Evolutionary conservation across 2,888 invertebrate species (phyloP), one percentile per base, ranked within the genome.

Genomic region (Apamea epomidion): DNA sequence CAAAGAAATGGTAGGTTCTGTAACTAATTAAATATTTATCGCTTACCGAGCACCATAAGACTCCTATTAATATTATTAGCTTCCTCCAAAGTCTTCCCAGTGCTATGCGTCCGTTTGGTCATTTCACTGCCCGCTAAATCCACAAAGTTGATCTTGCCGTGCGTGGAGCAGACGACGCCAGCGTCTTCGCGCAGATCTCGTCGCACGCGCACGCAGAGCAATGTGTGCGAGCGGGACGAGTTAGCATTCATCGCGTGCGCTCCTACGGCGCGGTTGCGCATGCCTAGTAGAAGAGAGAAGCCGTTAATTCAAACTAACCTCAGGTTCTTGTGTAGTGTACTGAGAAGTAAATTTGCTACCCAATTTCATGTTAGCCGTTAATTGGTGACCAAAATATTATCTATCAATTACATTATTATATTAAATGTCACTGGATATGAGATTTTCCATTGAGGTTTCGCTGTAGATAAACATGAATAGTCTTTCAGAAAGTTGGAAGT

Each of bases 41-140:
- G 84, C 97, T 97, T 92, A 98, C 99, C 99, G 89, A 99, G 96
- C 10, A 99, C 99, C 98, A 99, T 99, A 0, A 99, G 97, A 92
- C 99, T 99, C 93, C 99, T 99, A 93, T 99, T 99, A 88, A 99
- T 99, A 94, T 99, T 99, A 93, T 99, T 99, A 0, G 99, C 99
- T 93, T 99, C 99, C 92, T 99, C 98, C 86, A 99, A 94, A 0
- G 99, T 99, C 94, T 98, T 99, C 74, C 98, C 99, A 91, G 98
- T 98, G 93, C 98, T 99, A 90, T 98, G 98, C 0, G 99, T 99
- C 94, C 98, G 98, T 93, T 99, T 99, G 8, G 99, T 99, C 98
- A 99, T 99, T 96, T 99, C 99, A 92, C 99, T 99, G n/a, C 99
- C 99, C 0, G 99, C 99, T 82, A 99, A 97, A 95, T 99, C 99